These are phyloP conservation scores for Hypanus sabinus DNA, from an alignment of 2,113 vertebrate species.

Conservation along the genomic window DNA sequence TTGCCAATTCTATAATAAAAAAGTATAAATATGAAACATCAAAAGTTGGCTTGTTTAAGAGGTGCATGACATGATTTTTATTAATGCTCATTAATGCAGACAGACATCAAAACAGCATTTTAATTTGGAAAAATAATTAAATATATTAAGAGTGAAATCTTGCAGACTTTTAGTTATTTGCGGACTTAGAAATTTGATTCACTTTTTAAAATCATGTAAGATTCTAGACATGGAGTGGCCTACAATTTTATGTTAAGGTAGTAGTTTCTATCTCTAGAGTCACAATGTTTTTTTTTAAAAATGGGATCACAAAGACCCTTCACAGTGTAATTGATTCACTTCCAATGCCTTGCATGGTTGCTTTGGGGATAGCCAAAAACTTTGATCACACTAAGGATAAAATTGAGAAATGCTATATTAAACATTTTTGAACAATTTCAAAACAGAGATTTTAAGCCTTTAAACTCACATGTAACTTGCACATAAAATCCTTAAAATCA, in stretches of 20 bases:
- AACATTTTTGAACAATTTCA: background rate
- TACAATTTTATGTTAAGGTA: too few relatives aligned
- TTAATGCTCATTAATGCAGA: background rate
- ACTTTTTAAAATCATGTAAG: background rate
- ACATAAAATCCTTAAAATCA: background rate
- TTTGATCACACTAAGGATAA: too few relatives aligned
- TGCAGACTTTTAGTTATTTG: background rate
- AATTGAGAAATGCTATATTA: too few relatives aligned
- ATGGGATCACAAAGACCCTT: too few relatives aligned
- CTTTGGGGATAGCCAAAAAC: too few relatives aligned
- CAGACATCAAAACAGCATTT: background rate
- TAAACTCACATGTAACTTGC: background rate
- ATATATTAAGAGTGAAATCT: background rate
- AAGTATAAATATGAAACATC: background rate
- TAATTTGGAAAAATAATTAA: background rate
- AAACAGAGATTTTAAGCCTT: background rate
- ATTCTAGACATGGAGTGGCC: background rate
- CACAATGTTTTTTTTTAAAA: too few relatives aligned
- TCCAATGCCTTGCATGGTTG: too few relatives aligned
- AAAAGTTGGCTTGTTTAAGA: background rate
- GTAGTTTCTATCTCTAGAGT: too few relatives aligned
- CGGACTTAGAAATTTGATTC: background rate
- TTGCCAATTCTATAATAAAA: slow-evolving; percentile 70
- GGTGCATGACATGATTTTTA: background rate
- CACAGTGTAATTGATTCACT: too few relatives aligned